These are phyloP conservation scores for Nibea coibor DNA, from an alignment of 2,113 vertebrate species.

Conservation along the genomic window DNA sequence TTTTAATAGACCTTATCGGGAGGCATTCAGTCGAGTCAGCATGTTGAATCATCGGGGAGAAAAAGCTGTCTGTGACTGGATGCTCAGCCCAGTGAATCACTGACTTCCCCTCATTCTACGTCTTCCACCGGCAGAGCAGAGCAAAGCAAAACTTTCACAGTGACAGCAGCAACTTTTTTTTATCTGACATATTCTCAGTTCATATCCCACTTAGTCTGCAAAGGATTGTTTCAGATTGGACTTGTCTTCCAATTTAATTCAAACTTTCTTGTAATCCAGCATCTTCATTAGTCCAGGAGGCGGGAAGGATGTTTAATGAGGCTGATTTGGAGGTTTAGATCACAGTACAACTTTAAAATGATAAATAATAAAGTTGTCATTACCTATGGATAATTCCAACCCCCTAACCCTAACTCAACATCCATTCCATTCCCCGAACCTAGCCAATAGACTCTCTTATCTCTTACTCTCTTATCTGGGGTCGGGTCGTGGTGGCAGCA, in stretches of 20 bases:
- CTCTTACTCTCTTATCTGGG: background rate
- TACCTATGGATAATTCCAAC: background rate
- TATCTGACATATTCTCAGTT: constrained; percentile 24
- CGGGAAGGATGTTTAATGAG: background rate
- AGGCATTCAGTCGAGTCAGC: constrained; percentile 44
- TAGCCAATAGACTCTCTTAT: too few species aligned
- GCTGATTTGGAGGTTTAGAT: constrained; percentile 6
- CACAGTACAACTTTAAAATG: background rate
- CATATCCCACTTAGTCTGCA: constrained; percentile 19
- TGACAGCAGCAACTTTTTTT: constrained; percentile 34
- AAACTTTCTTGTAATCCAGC: constrained; percentile 4
- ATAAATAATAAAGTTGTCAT: background rate
- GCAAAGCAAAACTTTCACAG: constrained; percentile 36
- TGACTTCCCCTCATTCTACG: constrained; percentile 13
- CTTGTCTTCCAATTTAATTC: constrained; percentile 19
- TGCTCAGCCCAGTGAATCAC: constrained; percentile 35
- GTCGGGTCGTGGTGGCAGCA: too few species aligned
- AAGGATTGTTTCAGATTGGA: constrained; percentile 14
- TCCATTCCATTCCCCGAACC: too few species aligned
- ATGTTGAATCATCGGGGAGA: constrained; percentile 27
- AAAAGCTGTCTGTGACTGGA: constrained; percentile 48
- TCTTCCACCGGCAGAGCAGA: constrained; percentile 18
- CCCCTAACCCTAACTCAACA: too few species aligned
- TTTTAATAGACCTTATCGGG: constrained; percentile 59
- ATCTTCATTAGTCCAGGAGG: background rate